Evolutionary conservation across 2,113 vertebrate genomes (phyloP).

Genomic region (Calidris pygmaea): DNA sequence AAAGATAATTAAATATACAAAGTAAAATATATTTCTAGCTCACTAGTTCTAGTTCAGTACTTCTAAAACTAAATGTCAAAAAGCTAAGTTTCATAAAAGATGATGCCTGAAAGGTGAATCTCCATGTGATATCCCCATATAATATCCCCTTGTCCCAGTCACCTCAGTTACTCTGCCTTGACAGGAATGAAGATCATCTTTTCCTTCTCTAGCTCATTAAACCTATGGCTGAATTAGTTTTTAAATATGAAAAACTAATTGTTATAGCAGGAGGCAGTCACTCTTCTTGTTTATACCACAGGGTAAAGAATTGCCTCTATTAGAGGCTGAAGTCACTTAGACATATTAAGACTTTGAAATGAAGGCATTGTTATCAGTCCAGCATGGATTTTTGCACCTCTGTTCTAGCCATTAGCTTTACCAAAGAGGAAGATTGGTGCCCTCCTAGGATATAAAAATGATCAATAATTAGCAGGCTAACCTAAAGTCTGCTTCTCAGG

Average conservation of each 20-base stretch:
- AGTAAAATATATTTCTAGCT: neutral
- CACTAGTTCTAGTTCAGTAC: neutral
- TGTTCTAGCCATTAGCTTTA: neutral
- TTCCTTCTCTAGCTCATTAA: neutral
- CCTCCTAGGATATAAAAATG: neutral
- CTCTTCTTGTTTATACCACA: neutral
- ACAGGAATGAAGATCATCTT: neutral
- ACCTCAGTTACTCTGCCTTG: neutral
- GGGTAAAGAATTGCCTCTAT: neutral
- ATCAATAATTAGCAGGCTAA: neutral
- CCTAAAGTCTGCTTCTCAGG: neutral
- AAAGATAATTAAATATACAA: neutral
- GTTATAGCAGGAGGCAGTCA: neutral
- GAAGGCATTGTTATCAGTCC: neutral
- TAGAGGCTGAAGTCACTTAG: neutral
- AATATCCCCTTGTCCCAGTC: neutral
- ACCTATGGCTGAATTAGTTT: neutral
- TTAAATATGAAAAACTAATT: neutral
- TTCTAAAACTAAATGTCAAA: neutral
- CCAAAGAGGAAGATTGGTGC: rapidly evolving
- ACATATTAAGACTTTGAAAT: neutral
- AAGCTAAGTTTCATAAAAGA: neutral
- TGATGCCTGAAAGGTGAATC: neutral
- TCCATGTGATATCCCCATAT: neutral
- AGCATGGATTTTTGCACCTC: neutral